Conservation (phyloP, 1,140 invertebrate genomes). For the Mycetomoellerius zeteki region DNA sequence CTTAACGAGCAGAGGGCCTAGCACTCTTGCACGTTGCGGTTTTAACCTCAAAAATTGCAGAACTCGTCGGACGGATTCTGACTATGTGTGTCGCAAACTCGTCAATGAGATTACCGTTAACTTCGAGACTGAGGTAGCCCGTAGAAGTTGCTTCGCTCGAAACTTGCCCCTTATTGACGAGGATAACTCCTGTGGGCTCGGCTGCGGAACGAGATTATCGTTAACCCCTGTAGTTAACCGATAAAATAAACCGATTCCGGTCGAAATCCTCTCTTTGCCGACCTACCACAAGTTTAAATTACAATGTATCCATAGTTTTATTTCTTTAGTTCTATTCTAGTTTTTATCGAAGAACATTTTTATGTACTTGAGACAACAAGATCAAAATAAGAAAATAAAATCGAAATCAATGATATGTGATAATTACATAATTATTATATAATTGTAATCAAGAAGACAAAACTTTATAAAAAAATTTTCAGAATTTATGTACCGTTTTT, state of each 20-base stretch:
- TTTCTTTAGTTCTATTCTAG: background rate
- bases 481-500: background rate
- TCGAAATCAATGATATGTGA: background rate
- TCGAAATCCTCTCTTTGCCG: conserved; percentile 58
- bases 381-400: background rate
- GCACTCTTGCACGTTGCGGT: background rate
- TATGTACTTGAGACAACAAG: background rate
- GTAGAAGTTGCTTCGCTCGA: conserved; percentile 42
- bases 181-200: conserved; percentile 60
- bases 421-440: background rate
- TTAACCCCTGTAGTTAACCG: conserved; percentile 80
- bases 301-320: background rate
- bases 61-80: background rate
- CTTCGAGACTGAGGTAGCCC: conserved; percentile 41
- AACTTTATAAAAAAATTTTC: background rate
- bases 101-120: conserved; percentile 69
- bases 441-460: background rate
- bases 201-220: conserved; percentile 75
- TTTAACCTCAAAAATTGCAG: conserved; percentile 33
- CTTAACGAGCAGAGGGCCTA: conserved; percentile 12
- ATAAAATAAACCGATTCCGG: conserved; percentile 52
- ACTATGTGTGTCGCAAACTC: conserved; percentile 39
- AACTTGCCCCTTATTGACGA: conserved; percentile 59
- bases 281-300: background rate
- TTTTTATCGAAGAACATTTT: background rate